A percentile compares a stretch with the other conserved stretches of the same genome.
Conservation (phyloP, 2,888 invertebrate species). For the Tenthredo scrophulariae region DNA sequence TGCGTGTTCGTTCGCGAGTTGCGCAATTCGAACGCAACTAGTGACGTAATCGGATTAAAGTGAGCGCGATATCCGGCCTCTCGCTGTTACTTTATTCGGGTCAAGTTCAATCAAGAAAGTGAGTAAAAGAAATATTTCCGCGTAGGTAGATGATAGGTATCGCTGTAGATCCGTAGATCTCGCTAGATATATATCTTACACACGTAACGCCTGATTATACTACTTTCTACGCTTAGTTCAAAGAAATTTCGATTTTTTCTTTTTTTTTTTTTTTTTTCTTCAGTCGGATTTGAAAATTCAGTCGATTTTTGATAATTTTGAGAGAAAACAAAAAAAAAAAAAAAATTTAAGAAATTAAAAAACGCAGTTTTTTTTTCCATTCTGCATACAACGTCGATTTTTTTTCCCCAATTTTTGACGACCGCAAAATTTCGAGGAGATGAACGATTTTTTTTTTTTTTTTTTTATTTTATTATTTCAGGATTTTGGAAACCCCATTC, state of each 20-base stretch:
- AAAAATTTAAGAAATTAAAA: neutral
- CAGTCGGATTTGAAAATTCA: neutral
- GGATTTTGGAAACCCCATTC: too few relatives aligned
- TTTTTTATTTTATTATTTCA: too few relatives aligned
- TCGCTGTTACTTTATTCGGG: slow-evolving; percentile 36
- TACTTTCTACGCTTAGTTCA: neutral
- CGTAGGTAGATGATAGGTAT: slow-evolving; percentile 16
- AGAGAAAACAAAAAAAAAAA: neutral
- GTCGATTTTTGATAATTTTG: neutral
- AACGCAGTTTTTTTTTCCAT: too few relatives aligned
- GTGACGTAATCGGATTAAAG: slow-evolving; percentile 49
- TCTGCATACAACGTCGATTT: too few relatives aligned
- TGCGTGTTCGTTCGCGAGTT: neutral
- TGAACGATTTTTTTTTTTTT: too few relatives aligned
- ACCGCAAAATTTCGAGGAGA: neutral
- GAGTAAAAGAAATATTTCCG: slow-evolving; percentile 54
- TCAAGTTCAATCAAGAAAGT: slow-evolving; percentile 62
- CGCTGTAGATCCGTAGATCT: neutral
- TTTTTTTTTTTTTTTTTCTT: neutral
- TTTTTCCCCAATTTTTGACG: too few relatives aligned
- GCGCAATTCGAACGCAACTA: slow-evolving; percentile 26
- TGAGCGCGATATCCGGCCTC: slow-evolving; percentile 26
- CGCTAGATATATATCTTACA: neutral
- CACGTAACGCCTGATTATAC: neutral
- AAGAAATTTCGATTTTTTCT: neutral